Conservation (phyloP, 2,888 invertebrate genomes). For the Heliconius hortense region DNA sequence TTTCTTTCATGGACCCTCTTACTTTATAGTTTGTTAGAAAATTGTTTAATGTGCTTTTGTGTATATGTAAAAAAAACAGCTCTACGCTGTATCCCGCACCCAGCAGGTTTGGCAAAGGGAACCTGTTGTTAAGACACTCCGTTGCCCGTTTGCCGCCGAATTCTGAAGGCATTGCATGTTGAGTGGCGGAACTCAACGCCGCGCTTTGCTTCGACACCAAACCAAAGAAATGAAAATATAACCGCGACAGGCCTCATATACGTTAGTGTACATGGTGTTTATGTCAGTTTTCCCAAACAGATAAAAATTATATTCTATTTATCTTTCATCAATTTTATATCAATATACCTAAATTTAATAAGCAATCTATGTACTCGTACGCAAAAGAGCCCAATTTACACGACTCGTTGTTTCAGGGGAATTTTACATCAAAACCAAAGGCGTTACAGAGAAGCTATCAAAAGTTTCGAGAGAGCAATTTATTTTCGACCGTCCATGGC, state of each 20-base stretch:
- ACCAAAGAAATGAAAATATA: too few relatives aligned
- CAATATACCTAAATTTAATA: slow-evolving; percentile 4
- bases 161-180: too few relatives aligned
- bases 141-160: too few relatives aligned
- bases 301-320: neutral
- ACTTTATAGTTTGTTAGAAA: neutral
- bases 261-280: too few relatives aligned
- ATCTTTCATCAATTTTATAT: neutral
- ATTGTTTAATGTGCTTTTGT: neutral
- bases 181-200: too few relatives aligned
- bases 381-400: slow-evolving; percentile 36
- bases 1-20: slow-evolving; percentile 8
- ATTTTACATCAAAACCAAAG: slow-evolving; percentile 94
- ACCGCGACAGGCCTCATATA: too few relatives aligned
- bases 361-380: slow-evolving; percentile 27
- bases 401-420: slow-evolving; percentile 87
- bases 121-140: too few relatives aligned
- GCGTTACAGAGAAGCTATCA: slow-evolving; percentile 92
- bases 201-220: too few relatives aligned
- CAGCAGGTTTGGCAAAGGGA: too few relatives aligned
- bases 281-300: too few relatives aligned
- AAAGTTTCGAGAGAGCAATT: slow-evolving; percentile 95
- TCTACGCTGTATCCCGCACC: too few relatives aligned
- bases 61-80: too few relatives aligned
- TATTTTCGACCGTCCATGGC: slow-evolving; percentile 96